Evolutionary conservation across 2,888 invertebrate species (phyloP).

Genomic region (Hipparchia sbordonii): DNA sequence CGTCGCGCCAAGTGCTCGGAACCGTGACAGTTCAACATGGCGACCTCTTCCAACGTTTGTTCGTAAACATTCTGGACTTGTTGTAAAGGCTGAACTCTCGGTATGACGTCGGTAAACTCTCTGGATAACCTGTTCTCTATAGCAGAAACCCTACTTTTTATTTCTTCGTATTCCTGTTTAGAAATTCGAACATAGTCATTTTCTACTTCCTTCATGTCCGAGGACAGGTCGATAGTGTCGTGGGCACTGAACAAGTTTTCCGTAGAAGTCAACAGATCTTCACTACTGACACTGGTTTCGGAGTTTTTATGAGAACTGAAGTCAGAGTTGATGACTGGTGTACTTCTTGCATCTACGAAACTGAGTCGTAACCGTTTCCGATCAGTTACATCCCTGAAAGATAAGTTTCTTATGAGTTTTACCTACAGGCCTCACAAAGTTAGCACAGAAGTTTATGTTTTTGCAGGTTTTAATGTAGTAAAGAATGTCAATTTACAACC

Average conservation of each 20-base stretch:
- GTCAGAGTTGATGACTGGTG: conserved; percentile 67
- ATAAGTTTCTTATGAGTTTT: neutral
- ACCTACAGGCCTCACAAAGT: neutral
- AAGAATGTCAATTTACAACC: no score
- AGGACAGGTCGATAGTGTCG: conserved; percentile 72
- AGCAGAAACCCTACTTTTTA: conserved; percentile 88
- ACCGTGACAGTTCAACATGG: conserved; percentile 83
- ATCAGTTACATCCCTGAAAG: conserved; percentile 68
- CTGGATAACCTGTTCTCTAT: conserved; percentile 88
- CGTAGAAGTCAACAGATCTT: conserved; percentile 72
- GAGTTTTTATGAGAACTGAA: conserved; percentile 65
- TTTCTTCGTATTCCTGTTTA: conserved; percentile 90
- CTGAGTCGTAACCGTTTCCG: conserved; percentile 76
- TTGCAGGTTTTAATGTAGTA: no score
- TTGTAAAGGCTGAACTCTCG: conserved; percentile 79
- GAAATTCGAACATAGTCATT: conserved; percentile 87
- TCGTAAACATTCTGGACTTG: conserved; percentile 89
- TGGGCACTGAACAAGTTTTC: conserved; percentile 73
- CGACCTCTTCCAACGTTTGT: conserved; percentile 87
- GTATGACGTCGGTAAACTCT: conserved; percentile 83
- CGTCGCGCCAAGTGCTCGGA: conserved; percentile 88
- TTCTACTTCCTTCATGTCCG: conserved; percentile 67
- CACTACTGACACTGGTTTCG: conserved; percentile 72
- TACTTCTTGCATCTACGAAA: conserved; percentile 71
- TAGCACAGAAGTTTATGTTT: no score